phyloP scores from a whole-genome alignment of 2,888 invertebrate genomes.

The Idaea biselata region DNA sequence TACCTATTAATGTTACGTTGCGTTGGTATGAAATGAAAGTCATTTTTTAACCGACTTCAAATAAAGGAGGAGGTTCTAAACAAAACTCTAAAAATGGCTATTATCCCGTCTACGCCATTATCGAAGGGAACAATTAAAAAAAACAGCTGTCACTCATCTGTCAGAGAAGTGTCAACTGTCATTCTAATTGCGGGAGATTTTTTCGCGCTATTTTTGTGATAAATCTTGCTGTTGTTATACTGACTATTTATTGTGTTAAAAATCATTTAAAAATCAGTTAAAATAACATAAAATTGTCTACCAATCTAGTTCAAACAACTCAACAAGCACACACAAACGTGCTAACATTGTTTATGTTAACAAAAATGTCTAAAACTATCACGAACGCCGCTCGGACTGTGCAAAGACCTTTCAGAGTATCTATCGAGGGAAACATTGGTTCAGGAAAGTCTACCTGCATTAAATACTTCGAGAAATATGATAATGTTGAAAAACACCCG shows the following conservation, averaged over 20 bases:
- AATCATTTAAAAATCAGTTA: too few species aligned
- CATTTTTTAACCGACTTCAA: too few species aligned
- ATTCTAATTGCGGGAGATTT: neutral
- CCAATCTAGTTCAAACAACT: neutral
- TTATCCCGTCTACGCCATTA: too few species aligned
- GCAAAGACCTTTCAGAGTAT: slow-evolving; percentile 83
- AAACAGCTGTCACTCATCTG: neutral
- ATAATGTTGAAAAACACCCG: slow-evolving; percentile 79
- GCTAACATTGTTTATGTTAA: neutral
- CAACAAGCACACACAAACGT: neutral
- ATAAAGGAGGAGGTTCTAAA: too few species aligned
- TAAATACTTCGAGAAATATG: slow-evolving; percentile 84
- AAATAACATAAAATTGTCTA: neutral
- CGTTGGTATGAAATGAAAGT: too few species aligned
- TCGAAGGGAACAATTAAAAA: too few species aligned
- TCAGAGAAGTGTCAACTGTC: neutral
- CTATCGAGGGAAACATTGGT: slow-evolving; percentile 91
- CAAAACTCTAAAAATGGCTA: too few species aligned
- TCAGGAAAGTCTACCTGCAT: slow-evolving; percentile 91
- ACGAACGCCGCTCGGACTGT: slow-evolving; percentile 45
- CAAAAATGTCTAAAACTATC: slow-evolving; percentile 54
- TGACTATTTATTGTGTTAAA: neutral
- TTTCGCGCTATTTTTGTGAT: neutral
- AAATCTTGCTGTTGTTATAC: neutral
- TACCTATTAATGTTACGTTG: too few species aligned